Conservation (phyloP, 1,140 invertebrate species). For the Capitella teleta region DNA sequence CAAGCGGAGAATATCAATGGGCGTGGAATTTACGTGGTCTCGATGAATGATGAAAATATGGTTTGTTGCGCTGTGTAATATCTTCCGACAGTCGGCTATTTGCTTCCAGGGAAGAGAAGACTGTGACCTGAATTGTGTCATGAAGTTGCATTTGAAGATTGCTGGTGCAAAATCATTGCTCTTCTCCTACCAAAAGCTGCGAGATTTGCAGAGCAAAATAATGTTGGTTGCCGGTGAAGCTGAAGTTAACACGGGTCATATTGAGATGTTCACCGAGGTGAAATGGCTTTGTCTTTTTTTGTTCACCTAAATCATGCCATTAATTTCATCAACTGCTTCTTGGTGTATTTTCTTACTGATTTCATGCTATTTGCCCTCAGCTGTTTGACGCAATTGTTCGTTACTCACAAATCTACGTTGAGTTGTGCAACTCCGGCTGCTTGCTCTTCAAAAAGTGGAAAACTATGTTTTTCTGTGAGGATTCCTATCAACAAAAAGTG, state of each 20-base stretch:
- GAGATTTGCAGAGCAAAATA: conserved; percentile 31
- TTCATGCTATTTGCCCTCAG: too few relatives aligned
- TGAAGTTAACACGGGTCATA: conserved; percentile 22
- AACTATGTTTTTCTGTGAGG: conserved; percentile 21
- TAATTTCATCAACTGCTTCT: too few relatives aligned
- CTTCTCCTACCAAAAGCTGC: conserved; percentile 19
- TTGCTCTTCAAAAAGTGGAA: conserved; percentile 26
- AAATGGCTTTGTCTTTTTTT: too few relatives aligned
- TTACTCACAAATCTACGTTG: conserved; percentile 23
- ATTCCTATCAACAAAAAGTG: conserved; percentile 14
- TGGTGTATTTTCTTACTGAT: too few relatives aligned
- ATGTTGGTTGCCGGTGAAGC: conserved; percentile 35
- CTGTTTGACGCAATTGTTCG: conserved; percentile 26
- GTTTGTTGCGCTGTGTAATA: not conserved
- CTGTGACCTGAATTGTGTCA: not conserved
- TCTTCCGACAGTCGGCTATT: not conserved
- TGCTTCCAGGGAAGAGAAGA: not conserved
- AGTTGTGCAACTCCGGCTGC: conserved; percentile 24
- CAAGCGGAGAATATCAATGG: conserved; percentile 29
- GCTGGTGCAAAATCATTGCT: conserved; percentile 1
- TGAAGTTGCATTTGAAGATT: not conserved
- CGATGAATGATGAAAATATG: not conserved
- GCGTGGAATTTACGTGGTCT: conserved; percentile 22
- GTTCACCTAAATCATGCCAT: too few relatives aligned
- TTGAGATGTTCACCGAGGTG: conserved; percentile 27